Evolutionary conservation across 64 coral and sea anemone species (phyloP).

Genomic region (Astreopora myriophthalma): DNA sequence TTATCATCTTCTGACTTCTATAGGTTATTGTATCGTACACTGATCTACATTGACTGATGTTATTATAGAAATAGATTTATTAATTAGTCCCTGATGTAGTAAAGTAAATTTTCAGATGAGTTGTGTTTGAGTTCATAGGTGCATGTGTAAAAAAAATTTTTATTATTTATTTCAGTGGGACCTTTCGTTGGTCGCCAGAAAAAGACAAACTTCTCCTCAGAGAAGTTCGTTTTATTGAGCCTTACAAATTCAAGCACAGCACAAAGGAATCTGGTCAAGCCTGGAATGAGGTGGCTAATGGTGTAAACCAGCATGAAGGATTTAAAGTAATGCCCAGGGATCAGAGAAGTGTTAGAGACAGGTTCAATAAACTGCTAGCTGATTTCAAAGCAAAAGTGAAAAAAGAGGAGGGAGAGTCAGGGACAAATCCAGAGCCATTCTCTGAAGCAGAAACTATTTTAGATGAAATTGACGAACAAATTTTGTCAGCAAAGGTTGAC

Average conservation of each 20-base stretch:
- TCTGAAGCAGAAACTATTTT: slow-evolving; percentile 48
- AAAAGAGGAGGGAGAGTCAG: slow-evolving; percentile 60
- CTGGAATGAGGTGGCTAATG: slow-evolving; percentile 55
- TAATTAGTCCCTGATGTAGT: neutral
- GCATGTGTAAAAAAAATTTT: neutral
- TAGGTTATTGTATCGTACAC: neutral
- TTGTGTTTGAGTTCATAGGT: neutral
- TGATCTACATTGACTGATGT: neutral
- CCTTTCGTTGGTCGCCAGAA: slow-evolving; percentile 64
- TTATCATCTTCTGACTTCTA: neutral
- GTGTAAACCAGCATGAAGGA: slow-evolving; percentile 41
- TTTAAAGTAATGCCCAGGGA: slow-evolving; percentile 37
- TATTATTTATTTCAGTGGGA: slow-evolving; percentile 60
- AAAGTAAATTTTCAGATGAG: neutral
- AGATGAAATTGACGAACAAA: slow-evolving; percentile 65
- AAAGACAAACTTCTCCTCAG: slow-evolving; percentile 51
- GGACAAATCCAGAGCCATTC: slow-evolving; percentile 15
- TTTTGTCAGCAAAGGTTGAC: slow-evolving; percentile 20
- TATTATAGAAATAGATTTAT: neutral
- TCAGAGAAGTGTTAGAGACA: slow-evolving; percentile 53
- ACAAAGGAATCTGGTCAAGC: slow-evolving; percentile 71
- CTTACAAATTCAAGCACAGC: slow-evolving; percentile 64
- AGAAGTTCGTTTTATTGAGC: slow-evolving; percentile 62
- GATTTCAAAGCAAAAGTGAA: slow-evolving; percentile 73
- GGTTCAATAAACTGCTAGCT: slow-evolving; percentile 62